Percentiles rank a stretch among this genome's conserved stretches.
Evolutionary conservation across 2,797 vertebrate genomes (phyloP).

Genomic region (Phoeniculus purpureus): DNA sequence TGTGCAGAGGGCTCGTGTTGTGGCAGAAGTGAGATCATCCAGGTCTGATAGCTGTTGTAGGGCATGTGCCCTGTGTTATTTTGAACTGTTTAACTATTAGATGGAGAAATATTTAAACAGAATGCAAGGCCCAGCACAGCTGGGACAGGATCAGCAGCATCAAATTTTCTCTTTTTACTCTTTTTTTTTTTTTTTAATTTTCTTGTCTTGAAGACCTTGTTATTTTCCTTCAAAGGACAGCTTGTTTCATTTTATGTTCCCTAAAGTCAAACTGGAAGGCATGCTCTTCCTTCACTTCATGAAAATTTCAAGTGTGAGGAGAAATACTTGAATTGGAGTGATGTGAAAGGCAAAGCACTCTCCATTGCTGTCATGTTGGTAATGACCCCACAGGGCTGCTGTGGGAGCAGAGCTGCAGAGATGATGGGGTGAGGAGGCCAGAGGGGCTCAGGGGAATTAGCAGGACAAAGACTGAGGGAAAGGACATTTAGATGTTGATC

Average conservation of each 20-base stretch:
- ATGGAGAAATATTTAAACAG: slow-evolving; percentile 33
- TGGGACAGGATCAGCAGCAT: slow-evolving; percentile 5
- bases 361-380: neutral
- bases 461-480: neutral
- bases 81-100: slow-evolving; percentile 29
- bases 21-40: neutral
- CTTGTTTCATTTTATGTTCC: neutral
- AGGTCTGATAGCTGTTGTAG: neutral
- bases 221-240: neutral
- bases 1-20: neutral
- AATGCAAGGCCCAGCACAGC: neutral
- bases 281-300: neutral
- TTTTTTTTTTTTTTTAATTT: neutral
- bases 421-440: neutral
- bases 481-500: neutral
- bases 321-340: neutral
- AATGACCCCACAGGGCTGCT: fast-evolving
- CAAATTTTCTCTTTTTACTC: neutral
- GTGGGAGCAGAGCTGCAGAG: neutral
- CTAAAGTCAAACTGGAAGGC: neutral
- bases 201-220: neutral
- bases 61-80: neutral
- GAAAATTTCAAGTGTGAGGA: neutral
- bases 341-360: neutral
- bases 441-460: neutral